Evolutionary conservation across 2,113 vertebrate species (phyloP), one percentile per base, ranked within the genome.

Genomic region (Callocephalon fimbriatum): DNA sequence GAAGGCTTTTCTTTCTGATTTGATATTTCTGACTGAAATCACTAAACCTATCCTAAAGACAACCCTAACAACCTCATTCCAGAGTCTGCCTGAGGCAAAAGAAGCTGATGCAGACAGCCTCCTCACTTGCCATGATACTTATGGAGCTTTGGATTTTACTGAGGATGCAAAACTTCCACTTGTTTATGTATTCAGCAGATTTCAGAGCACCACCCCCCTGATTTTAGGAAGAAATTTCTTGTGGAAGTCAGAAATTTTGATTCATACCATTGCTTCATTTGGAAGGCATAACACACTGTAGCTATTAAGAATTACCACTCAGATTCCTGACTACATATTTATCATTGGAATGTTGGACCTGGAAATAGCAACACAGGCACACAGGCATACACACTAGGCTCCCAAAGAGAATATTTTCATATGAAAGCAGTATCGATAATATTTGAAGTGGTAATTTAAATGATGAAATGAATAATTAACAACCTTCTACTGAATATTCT

Each of bases 311-410:
- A 91, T 74, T 85, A 15, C 44, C 7, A 61, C 54, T 18, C 54
- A n/a, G 35, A 90, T 91, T 92, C 85, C 75, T 90, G 66, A 88
- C 82, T 63, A 7, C 56, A 48, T 65, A 86, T 95, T 97, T 94
- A 77, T 90, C 86, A 21, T 25, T 81, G 94, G 92, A 96, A 94
- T 96, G 83, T 4, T 90, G 38, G 56, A 45, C 35, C 75, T 81
- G 17, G 63, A 91, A 97, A 93, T 48, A 95, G 68, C 51, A 74
- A 54, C 65, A 29, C 48, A 96, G 9, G 16, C 70, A 81, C 21
- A 50, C 20, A 58, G 1, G 13, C 10, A 75, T 38, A 48, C 48
- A 53, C 4, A 19, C 7, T 2, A 10, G 50, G 32, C 3, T 89
- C 59, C 53, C 86, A 96, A 86, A 44, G 14, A 88, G 86, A 94